Base-by-base conservation (phyloP, 2,113 vertebrate genomes). In the Rhabdomys dilectus region DNA sequence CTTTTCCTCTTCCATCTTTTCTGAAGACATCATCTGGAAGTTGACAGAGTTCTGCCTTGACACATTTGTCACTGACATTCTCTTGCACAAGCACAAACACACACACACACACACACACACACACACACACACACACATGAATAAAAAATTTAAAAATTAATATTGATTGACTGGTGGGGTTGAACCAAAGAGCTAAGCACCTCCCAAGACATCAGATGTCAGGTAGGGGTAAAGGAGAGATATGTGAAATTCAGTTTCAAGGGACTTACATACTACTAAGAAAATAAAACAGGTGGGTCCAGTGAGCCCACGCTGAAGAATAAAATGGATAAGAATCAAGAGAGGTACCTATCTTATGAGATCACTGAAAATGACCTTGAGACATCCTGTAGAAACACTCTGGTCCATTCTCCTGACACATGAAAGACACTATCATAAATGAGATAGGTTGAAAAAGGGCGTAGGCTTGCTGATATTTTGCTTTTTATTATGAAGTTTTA, bases 181-280 rank as follows among this genome's bases (percentile, higher is more conserved):
- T 91, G 75, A 94, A 75, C 12, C 62, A 58, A 97, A 42, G 62
- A 42, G 17, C 42, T 60, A 7, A 93, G 62, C n/a, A 85, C 64
- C 62, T 88, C 53, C 60, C 2, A 11, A 7, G 11, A 1, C 60
- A 60, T 70, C 89, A 94, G 11, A 1, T 48, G 48, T 64, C 89
- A 94, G 19, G 34, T 34, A 56, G 22, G 62, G 16, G 39, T 51
- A 39, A 9, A 26, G 87, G 29, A 13, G 34, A 93, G 70, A 73
- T 56, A 62, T 80, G 10, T 56, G 19, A 77, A 60, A 62, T 84
- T 66, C 51, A 95, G 62, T 82, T 91, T 95, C n/a, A 85, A 85
- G 13, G 45, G n/a, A 85, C 22, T 90, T 91, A 42, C 3, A 60
- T 36, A 81, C 51, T 88, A 62, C 1, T 7, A n/a, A 96, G 62